Conservation (phyloP, 2,797 vertebrate genomes). For the Acrocephalus scirpaceus region DNA sequence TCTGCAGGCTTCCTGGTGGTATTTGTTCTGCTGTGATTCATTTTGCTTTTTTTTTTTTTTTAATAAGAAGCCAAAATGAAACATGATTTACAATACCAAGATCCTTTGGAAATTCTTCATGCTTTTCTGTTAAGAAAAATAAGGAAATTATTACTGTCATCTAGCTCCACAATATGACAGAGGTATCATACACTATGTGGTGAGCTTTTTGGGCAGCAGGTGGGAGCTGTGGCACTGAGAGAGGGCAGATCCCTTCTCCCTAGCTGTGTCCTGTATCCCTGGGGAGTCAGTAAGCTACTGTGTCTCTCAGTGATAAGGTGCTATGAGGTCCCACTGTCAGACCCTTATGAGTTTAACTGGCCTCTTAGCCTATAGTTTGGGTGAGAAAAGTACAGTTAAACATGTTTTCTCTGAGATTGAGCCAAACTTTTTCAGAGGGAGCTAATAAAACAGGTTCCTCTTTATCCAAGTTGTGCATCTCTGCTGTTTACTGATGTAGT, state of each 20-base stretch:
- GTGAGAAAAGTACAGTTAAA: not conserved
- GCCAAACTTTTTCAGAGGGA: not conserved
- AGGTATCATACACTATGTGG: not conserved
- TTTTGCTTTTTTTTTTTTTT: not conserved
- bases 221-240: not conserved
- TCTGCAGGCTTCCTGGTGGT: not conserved
- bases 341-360: not conserved
- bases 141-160: not conserved
- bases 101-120: not conserved
- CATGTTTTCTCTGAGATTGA: not conserved
- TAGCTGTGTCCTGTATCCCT: not conserved
- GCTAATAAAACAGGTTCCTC: not conserved
- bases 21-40: not conserved
- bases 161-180: not conserved
- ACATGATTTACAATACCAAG: not conserved
- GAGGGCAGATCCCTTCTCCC: not conserved
- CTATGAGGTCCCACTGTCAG: fast-evolving
- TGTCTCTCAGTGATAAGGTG: not conserved
- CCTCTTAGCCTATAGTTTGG: not conserved
- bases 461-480: not conserved
- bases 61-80: not conserved
- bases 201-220: not conserved
- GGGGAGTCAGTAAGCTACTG: not conserved
- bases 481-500: not conserved
- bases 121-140: not conserved